Evolutionary conservation across 2,797 vertebrate species (phyloP), one percentile per base, ranked within the genome.

Genomic region (Benthosema pterotum): DNA sequence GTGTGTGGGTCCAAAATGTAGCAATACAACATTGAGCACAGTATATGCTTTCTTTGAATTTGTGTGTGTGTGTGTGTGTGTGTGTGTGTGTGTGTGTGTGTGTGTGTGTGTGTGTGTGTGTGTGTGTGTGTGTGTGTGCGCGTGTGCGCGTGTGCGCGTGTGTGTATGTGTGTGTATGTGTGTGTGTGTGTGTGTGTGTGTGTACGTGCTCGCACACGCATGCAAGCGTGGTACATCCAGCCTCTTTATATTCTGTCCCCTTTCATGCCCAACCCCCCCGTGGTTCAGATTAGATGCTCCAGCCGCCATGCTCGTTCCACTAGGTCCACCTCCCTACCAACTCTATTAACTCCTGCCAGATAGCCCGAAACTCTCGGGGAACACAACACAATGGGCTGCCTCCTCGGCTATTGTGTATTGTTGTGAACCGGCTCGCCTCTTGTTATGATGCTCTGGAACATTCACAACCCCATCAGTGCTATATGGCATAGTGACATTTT

Each of bases 401-500:
- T 74, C 71, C 74, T 72, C 67, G 63, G 72, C 76, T 83, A 74
- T 70, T 19, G 38, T 53, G 79, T 64, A 78, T 70, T 72, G 58
- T 75, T 54, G n/a, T n/a, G 65, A 38, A 52, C 52, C 60, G 42
- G 28, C 60, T 72, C 52, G 18, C 72, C 70, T 72, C 72, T 64
- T 64, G 57, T 79, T 80, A 75, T 48, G 60, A 60, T 28, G 69
- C 57, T 72, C 77, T 82, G 80, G 75, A 83, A 81, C 77, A 74
- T 16, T 2, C 60, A 45, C 50, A 38, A 72, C 17, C 38, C 59
- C 70, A 73, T 74, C 77, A 64, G 75, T 78, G 71, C 66, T 69
- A 65, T 72, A 72, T 71, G 16, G 75, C 69, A 75, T 76, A 82
- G 78, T 74, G 72, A 69, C 52, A 79, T 81, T 78, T 85, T 77